Evolutionary conservation across 2,797 vertebrate genomes (phyloP), one percentile per base, ranked within the genome.

Genomic region (Buceros bicornis): DNA sequence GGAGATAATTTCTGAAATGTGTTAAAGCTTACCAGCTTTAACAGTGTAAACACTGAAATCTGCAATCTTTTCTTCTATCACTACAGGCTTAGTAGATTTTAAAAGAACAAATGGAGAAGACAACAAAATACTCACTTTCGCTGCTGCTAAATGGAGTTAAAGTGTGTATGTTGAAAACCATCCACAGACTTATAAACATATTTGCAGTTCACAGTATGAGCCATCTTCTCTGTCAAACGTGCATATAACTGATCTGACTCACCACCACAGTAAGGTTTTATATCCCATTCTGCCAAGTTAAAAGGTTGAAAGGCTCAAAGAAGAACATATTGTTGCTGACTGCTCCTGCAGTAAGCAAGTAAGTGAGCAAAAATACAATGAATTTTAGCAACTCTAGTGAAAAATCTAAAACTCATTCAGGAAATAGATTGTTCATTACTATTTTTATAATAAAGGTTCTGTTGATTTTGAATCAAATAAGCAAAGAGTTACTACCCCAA

Each of bases 281-380:
- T 69, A 67, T 42, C 24, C 31, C 48, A 16, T 92, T 94, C 51
- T 90, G 42, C 26, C 40, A 85, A 69, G 14, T 19, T 20, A 25
- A 60, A 85, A 65, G 21, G 16, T 48, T 82, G 40, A 80, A 89
- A 87, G 74, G 20, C 57, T 87, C 60, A 73, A n/a, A 8, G 31
- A 81, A 77, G 42, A 89, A 53, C 6, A 45, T 61, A 91, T 93
- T 77, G 6, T 67, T 81, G 58, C 24, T 66, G 65, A 91, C 31
- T 86, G 29, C 31, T 90, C 37, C 47, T 76, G 29, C 56, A 81
- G 16, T 31, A 1, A 5, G 18, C 11, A 70, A 70, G 28, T 29
- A 71, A 84, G 19, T 66, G 6, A 86, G 47, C 12, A 86, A 93
- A 87, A 84, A 40, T 28, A 7, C n/a, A 35, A 4, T 5, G 11